phyloP scores from a whole-genome alignment of 2,888 invertebrate species.

The Podotricha telesiphe region DNA sequence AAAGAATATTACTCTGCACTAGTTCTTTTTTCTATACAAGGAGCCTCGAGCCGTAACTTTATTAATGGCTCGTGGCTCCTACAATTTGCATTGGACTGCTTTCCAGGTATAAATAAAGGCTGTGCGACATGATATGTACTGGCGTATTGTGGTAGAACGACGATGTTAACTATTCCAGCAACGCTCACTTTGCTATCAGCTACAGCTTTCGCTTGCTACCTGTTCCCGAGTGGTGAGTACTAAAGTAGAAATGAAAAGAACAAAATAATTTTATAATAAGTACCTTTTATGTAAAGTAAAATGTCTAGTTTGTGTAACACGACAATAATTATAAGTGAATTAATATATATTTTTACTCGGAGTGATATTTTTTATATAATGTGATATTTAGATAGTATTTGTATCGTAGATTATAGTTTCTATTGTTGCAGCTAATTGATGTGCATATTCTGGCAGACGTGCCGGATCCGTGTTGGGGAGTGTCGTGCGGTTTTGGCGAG shows the following conservation, averaged over 20 bases:
- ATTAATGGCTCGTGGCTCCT: not conserved
- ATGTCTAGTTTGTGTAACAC: too few relatives aligned
- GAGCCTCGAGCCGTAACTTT: too few relatives aligned
- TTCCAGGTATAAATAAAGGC: slow-evolving; percentile 8
- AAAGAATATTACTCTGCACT: not conserved
- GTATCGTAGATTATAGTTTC: slow-evolving; percentile 45
- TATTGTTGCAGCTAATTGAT: slow-evolving; percentile 51
- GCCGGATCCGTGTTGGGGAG: slow-evolving; percentile 89
- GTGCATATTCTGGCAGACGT: slow-evolving; percentile 65
- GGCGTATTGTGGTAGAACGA: slow-evolving; percentile 1
- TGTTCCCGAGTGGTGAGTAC: slow-evolving; percentile 81
- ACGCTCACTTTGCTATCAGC: slow-evolving; percentile 53
- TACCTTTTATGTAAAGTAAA: too few relatives aligned
- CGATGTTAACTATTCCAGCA: slow-evolving; percentile 59
- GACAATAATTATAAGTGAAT: too few relatives aligned
- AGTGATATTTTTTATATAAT: too few relatives aligned
- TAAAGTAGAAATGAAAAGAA: slow-evolving; percentile 2
- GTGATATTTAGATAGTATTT: slow-evolving; percentile 13
- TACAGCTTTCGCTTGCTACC: slow-evolving; percentile 73
- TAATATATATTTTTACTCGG: too few relatives aligned
- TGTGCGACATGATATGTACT: slow-evolving; percentile 17
- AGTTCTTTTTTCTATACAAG: not conserved
- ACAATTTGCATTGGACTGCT: not conserved
- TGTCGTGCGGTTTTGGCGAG: slow-evolving; percentile 91
- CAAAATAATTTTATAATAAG: not conserved